Evolutionary conservation across 2,888 invertebrate genomes (phyloP).

Genomic region (Phrixothrix hirtus): DNA sequence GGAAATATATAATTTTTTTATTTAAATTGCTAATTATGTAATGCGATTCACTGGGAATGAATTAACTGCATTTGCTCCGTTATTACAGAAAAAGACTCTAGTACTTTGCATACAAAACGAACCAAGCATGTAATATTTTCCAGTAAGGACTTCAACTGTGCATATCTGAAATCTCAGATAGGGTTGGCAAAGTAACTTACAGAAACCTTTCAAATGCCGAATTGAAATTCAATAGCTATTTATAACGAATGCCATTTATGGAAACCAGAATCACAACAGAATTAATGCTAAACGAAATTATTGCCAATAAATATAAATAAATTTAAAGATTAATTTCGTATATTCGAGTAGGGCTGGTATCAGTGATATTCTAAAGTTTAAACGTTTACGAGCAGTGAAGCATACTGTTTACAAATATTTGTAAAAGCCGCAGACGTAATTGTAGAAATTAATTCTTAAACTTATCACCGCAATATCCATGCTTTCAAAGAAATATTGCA

Average conservation of each 20-base stretch:
- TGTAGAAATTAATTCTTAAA: no score
- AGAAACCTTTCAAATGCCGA: slow-evolving; percentile 16
- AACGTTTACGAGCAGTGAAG: no score
- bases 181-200: slow-evolving; percentile 9
- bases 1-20: slow-evolving; percentile 46
- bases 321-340: neutral
- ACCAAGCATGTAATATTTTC: slow-evolving; percentile 8
- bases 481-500: no score
- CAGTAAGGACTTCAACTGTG: slow-evolving; percentile 3
- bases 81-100: no score
- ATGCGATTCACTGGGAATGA: slow-evolving; percentile 32
- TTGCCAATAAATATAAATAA: slow-evolving; percentile 5
- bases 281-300: slow-evolving; percentile 15
- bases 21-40: slow-evolving; percentile 37
- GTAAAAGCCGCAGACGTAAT: no score
- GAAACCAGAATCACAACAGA: slow-evolving; percentile 19
- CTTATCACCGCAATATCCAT: no score
- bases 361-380: no score
- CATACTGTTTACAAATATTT: no score
- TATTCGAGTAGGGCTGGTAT: neutral
- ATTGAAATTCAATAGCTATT: slow-evolving; percentile 19
- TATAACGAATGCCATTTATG: slow-evolving; percentile 19
- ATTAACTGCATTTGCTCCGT: slow-evolving; percentile 13
- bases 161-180: slow-evolving; percentile 9
- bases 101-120: slow-evolving; percentile 18